These are phyloP conservation scores for Dryobota labecula DNA, from an alignment of 2,888 invertebrate genomes.

Conservation along the genomic window DNA sequence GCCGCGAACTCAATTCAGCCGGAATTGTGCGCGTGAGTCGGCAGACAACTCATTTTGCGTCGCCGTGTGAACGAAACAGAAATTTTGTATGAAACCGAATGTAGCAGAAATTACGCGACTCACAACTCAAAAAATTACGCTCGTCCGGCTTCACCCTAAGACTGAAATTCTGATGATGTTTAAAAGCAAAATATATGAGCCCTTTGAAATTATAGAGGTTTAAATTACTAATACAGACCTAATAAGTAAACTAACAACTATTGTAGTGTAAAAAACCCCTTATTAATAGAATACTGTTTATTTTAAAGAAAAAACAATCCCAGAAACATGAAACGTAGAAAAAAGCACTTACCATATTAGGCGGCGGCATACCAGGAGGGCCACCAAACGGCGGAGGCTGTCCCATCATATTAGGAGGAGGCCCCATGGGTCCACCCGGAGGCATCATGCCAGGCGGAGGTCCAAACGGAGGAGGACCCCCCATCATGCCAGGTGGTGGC, in stretches of 20 bases:
- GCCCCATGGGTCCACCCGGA: conserved; percentile 90
- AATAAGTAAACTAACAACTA: not conserved
- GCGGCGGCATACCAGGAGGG: conserved; percentile 89
- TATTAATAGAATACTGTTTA: not conserved
- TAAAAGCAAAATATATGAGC: too few species aligned
- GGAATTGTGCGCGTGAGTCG: too few species aligned
- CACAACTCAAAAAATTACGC: too few species aligned
- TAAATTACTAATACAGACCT: not conserved
- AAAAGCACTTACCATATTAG: conserved; percentile 89
- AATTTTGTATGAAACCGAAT: too few species aligned
- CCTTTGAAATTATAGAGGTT: not conserved
- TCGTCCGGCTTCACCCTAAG: too few species aligned
- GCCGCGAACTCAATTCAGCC: too few species aligned
- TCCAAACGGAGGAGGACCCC: conserved; percentile 85
- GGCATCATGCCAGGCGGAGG: conserved; percentile 91
- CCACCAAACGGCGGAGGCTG: conserved; percentile 89
- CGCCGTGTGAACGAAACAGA: too few species aligned
- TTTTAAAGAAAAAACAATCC: not conserved
- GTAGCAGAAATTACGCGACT: too few species aligned
- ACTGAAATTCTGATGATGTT: not conserved
- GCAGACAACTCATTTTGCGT: too few species aligned
- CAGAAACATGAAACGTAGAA: not conserved
- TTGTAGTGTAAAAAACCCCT: not conserved
- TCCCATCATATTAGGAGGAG: conserved; percentile 90
- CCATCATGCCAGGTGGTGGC: conserved; percentile 90